Percentiles rank a stretch among this genome's conserved stretches.
Conservation (phyloP, 2,888 invertebrate genomes). For the Polyploca ridens region DNA sequence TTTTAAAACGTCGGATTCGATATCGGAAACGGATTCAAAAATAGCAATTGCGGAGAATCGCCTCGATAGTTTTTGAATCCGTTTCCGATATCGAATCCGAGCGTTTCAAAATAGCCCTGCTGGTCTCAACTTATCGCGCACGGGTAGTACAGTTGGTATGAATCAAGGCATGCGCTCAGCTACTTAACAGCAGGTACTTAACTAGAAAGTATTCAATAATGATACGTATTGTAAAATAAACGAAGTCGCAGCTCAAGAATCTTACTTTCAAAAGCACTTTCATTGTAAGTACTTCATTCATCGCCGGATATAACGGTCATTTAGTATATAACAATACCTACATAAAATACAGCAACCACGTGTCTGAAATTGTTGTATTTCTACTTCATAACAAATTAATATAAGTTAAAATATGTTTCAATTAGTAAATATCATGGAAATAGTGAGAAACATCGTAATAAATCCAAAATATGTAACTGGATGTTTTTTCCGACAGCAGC, state of each 20-base stretch:
- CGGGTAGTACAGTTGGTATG: too few species aligned
- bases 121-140: too few species aligned
- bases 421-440: not conserved
- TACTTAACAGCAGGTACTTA: too few species aligned
- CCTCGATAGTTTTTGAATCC: too few species aligned
- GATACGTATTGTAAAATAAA: not conserved
- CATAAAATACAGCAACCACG: not conserved
- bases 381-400: not conserved
- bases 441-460: not conserved
- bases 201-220: constrained; percentile 5
- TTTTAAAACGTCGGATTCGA: too few species aligned
- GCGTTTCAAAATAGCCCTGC: too few species aligned
- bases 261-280: not conserved
- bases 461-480: not conserved
- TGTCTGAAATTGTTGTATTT: not conserved
- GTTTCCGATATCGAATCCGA: too few species aligned
- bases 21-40: too few species aligned
- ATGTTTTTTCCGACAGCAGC: not conserved
- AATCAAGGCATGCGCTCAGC: not conserved
- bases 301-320: not conserved
- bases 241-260: not conserved
- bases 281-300: not conserved
- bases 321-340: not conserved
- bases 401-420: not conserved
- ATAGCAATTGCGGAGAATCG: too few species aligned